Base-by-base conservation (phyloP, 2,113 vertebrate genomes). In the Indri indri region DNA sequence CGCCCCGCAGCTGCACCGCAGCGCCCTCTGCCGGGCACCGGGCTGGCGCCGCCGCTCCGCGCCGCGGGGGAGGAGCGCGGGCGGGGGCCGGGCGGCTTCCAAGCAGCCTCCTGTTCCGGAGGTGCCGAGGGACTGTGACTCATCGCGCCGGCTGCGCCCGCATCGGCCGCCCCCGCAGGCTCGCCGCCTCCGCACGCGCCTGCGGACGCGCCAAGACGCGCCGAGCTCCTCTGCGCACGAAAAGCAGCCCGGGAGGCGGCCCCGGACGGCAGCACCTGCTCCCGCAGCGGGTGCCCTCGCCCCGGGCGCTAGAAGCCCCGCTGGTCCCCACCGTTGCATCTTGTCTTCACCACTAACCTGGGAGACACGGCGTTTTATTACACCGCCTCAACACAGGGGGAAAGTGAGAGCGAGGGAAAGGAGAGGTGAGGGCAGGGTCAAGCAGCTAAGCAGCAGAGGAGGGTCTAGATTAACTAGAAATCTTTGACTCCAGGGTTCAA, bases 11-110 rank as follows among this genome's bases (percentile, higher is more conserved):
- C 81, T 93, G 90, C 86, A 82, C 42, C 63, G 95, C 90, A 97
- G 97, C 94, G 90, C 95, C 96, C 97, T 92, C 97, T 98, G 94
- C 76, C 27, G 94, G 57, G 37, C 3, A 2, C 6, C 0, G 8
- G 40, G 45, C 32, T 5, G 47, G 68, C 77, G 86, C 61, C 2
- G 16, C 87, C 0, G 8, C 50, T 32, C 13, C 0, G n/a, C 42
- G 1, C 5, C 40, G 47, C 6, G 0, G 1, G 4, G 63, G 66
- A 40, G 79, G 74, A 37, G 18, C 0, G 13, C 4, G 2, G 81
- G 52, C 0, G 30, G 32, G 73, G 73, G 66, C 52, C 1, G 1
- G 16, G 79, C 8, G 0, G 27, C 70, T 73, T 81, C 40, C 16
- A 14, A 90, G 23, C 89, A 70, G 63, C 92, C 81, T 84, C 68